These are phyloP conservation scores for Sinelater perroti DNA, from an alignment of 2,888 invertebrate genomes.

Conservation along the genomic window DNA sequence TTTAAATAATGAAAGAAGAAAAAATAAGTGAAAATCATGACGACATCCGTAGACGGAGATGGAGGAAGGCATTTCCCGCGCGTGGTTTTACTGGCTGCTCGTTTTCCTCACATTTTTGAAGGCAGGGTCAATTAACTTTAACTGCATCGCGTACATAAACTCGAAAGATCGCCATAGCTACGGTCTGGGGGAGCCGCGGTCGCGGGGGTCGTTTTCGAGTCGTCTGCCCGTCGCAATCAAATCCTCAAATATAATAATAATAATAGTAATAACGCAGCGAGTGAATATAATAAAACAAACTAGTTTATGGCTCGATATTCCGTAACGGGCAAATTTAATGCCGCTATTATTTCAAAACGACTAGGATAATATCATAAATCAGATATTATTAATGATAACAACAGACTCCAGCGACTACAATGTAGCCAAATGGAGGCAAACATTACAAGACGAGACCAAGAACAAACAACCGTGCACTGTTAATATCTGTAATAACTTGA, in stretches of 20 bases:
- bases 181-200: too few relatives aligned
- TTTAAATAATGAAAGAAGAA: too few relatives aligned
- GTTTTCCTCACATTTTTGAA: too few relatives aligned
- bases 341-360: constrained; percentile 52
- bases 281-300: constrained; percentile 25
- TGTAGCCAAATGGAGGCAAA: constrained; percentile 46
- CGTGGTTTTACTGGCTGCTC: too few relatives aligned
- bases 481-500: constrained; percentile 52
- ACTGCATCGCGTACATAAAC: too few relatives aligned
- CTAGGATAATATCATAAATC: constrained; percentile 54
- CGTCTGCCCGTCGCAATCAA: constrained; percentile 1
- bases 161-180: too few relatives aligned
- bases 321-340: constrained; percentile 50
- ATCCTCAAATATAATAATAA: constrained; percentile 13
- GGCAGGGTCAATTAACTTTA: too few relatives aligned
- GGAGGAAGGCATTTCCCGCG: too few relatives aligned
- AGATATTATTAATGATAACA: constrained; percentile 52
- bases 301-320: constrained; percentile 37
- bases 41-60: too few relatives aligned
- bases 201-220: background rate
- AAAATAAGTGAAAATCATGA: too few relatives aligned
- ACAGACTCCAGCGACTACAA: constrained; percentile 46
- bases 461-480: constrained; percentile 52
- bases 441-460: constrained; percentile 52
- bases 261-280: too few relatives aligned